A percentile compares a stretch with the other conserved stretches of the same genome.
Evolutionary conservation across 2,888 invertebrate genomes (phyloP).

Genomic region (Melanophora roralis): DNA sequence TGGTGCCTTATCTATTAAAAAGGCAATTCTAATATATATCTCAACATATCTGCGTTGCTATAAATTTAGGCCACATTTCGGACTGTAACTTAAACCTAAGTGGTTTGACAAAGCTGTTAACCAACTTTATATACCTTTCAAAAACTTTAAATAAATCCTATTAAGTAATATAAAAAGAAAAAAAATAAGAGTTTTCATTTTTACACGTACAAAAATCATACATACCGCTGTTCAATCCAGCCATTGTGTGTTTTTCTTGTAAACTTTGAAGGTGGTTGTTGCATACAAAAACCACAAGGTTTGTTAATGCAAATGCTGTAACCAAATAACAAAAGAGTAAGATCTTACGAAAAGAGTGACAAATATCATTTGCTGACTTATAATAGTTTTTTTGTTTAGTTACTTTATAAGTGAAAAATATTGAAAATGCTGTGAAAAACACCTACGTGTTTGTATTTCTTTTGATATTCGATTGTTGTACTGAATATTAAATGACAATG

Average conservation of each 20-base stretch:
- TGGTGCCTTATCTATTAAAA: too few relatives aligned
- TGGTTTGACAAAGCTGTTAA: not conserved
- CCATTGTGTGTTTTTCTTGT: constrained; percentile 16
- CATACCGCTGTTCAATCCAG: constrained; percentile 28
- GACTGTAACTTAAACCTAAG: too few relatives aligned
- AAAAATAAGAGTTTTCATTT: constrained; percentile 38
- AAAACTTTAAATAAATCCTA: not conserved
- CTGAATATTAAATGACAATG: constrained; percentile 34
- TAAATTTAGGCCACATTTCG: too few relatives aligned
- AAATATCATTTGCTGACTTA: constrained; percentile 58
- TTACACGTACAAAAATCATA: constrained; percentile 53
- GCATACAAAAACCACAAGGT: constrained; percentile 31
- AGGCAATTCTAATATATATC: too few relatives aligned
- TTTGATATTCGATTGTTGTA: constrained; percentile 14
- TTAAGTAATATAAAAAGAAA: constrained; percentile 23
- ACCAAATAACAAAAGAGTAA: not conserved
- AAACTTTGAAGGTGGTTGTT: constrained; percentile 19
- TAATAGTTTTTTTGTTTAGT: not conserved
- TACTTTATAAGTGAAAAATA: constrained; percentile 10
- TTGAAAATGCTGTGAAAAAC: constrained; percentile 58
- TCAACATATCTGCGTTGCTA: too few relatives aligned
- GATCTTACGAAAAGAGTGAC: constrained; percentile 50
- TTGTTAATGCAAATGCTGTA: constrained; percentile 3
- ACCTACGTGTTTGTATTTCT: constrained; percentile 59
- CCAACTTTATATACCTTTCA: not conserved